Evolutionary conservation across 2,113 vertebrate species (phyloP), one percentile per base, ranked within the genome.

Genomic region (Scartelaos histophorus): DNA sequence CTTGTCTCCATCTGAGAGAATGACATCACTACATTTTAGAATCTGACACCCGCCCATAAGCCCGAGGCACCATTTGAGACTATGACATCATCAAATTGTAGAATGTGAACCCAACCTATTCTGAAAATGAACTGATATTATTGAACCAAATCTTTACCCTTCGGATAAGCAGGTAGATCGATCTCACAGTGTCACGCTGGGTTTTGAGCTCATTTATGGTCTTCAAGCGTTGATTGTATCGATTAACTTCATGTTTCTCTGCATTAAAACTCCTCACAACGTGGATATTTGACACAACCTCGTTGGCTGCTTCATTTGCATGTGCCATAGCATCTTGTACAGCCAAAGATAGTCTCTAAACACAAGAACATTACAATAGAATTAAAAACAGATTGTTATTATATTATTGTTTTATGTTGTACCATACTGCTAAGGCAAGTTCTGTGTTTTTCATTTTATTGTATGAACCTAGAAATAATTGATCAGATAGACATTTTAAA

Each of bases 191-290:
- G 22, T 92, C 93, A 0, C 90, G 74, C 0, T 0, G 82, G 19
- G 67, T 92, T 74, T 91, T 94, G 0, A 96, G 87, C 16, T 0
- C 58, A 45, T 94, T 90, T 1, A 85, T 95, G 15, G 74, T 34
- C 3, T 73, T 89, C 82, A 97, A 71, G 0, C 89, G 72, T 13
- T 74, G 16, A 10, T 88, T 45, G 34, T 97, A 97, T 51, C 92
- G 92, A 9, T n/a, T 0, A 0, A 83, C 78, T 58, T 98, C 96
- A 0, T 91, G 84, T 6, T 87, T 86, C 81, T 94, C 93, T 0
- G 92, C 86, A 0, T 91, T 94, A 22, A 96, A 97, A 67, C 94
- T 94, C 0, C 91, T 89, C 19, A 97, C 93, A 0, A 93, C 95
- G 21, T 87, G 92, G 0, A 97, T 87, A 5, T 90, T 88, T 0